Percentiles rank a stretch among this genome's conserved stretches.
phyloP scores from a whole-genome alignment of 2,797 vertebrate species.

The Aldrovandia affinis region DNA sequence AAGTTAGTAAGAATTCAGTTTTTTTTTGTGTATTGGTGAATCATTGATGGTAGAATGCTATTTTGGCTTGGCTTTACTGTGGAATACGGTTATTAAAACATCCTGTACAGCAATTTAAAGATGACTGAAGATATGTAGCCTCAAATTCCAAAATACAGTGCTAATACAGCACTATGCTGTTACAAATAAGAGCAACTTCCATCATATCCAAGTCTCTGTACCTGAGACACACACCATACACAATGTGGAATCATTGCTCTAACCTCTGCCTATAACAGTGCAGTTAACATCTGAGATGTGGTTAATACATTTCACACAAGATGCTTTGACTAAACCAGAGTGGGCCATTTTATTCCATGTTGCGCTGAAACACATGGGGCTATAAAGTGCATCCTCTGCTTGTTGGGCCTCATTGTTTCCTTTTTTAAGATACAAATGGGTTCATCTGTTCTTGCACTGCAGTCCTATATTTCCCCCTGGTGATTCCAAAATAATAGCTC shows the following conservation, averaged over 20 bases:
- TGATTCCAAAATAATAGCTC: not conserved
- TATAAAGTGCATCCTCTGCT: too few species aligned
- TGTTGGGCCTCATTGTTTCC: too few species aligned
- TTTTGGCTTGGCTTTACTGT: not conserved
- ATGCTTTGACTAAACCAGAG: too few species aligned
- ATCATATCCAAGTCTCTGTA: not conserved
- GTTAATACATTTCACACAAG: too few species aligned
- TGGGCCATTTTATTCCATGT: too few species aligned
- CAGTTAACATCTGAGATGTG: too few species aligned
- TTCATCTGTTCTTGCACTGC: too few species aligned
- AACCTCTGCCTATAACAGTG: too few species aligned
- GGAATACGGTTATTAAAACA: not conserved
- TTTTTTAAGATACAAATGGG: too few species aligned
- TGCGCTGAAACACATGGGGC: too few species aligned
- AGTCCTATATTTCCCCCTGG: not conserved
- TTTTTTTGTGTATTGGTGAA: not conserved
- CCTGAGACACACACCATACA: not conserved
- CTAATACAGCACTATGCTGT: not conserved
- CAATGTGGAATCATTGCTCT: too few species aligned
- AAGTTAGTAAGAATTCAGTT: constrained; percentile 47
- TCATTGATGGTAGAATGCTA: not conserved
- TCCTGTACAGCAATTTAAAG: not conserved
- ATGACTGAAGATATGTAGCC: not conserved
- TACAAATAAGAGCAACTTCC: not conserved
- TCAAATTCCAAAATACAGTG: not conserved